Evolutionary conservation across 2,113 vertebrate genomes (phyloP), one percentile per base, ranked within the genome.

Genomic region (Rutilus rutilus): DNA sequence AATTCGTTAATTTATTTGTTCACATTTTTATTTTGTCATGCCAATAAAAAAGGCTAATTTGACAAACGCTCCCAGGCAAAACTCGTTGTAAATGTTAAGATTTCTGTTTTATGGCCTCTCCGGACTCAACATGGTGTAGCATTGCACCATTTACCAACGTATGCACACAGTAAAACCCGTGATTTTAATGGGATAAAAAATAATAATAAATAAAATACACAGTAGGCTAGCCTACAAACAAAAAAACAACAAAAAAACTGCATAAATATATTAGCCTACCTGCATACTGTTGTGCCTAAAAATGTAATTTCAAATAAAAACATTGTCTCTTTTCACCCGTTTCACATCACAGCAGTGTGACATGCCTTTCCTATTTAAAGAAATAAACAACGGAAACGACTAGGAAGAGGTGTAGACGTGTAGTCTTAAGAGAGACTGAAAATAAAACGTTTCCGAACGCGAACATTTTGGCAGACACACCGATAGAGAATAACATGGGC

Each of bases 101-200:
- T 75, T 42, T 60, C 57, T n/a, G 60, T 86, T 87, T 73, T 90
- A 89, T 86, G 52, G 87, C 86, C 86, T 87, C 73, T 82, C 78
- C 67, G n/a, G 88, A 87, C 87, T 87, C 14, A 59, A 78, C 82
- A 74, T 87, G 79, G 89, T 91, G 92, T 94, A 92, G 93, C 93
- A 92, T 65, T 94, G 94, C 93, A 94, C 91, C 93, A 95, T 91
- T 93, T 91, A 83, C 87, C 42, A 83, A 86, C 42, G 30, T 50
- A 67, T 86, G 78, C 90, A 79, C 84, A 76, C 89, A 90, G 86
- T 89, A 88, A 42, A 42, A 85, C 59, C 59, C 42, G 52, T 83
- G 86, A 86, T 85, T 87, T 87, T 86, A 86, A 36, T 30, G 1
- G 4, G 15, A 76, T n/a, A 17, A 83, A 88, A 90, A 77, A 86